Conservation (phyloP, 2,888 invertebrate genomes). For the Tipula unca region DNA sequence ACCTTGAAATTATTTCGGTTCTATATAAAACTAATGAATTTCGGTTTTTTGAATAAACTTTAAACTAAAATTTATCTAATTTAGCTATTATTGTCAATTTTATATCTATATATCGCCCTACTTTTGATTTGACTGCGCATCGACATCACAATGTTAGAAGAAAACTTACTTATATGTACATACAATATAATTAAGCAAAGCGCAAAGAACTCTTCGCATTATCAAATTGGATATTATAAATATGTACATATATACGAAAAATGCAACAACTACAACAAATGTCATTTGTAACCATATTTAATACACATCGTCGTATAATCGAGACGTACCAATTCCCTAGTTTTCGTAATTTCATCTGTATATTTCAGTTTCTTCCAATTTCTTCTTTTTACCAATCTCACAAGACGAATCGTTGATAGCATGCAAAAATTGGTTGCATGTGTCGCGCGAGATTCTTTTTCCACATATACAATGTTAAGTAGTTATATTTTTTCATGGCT, state of each 20-base stretch:
- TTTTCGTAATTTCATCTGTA: neutral
- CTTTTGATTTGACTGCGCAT: neutral
- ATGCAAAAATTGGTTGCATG: constrained; percentile 8
- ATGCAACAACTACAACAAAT: neutral
- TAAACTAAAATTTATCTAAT: no score
- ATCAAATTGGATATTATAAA: neutral
- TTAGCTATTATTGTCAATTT: no score
- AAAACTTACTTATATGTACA: neutral
- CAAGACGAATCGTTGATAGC: neutral
- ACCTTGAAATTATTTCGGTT: no score
- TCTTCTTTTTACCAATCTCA: neutral
- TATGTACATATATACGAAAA: neutral
- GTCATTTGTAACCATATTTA: neutral
- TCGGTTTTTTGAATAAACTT: no score
- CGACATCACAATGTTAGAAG: neutral
- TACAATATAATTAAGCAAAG: neutral
- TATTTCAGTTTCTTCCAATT: neutral
- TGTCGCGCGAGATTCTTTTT: neutral
- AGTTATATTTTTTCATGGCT: neutral
- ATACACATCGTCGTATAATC: neutral
- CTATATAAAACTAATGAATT: no score
- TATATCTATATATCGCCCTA: neutral
- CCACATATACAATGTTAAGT: no score
- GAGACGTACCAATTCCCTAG: constrained; percentile 8
- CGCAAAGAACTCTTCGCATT: neutral